These are phyloP conservation scores for Varroa destructor DNA, from an alignment of 1,140 invertebrate genomes.

Conservation along the genomic window DNA sequence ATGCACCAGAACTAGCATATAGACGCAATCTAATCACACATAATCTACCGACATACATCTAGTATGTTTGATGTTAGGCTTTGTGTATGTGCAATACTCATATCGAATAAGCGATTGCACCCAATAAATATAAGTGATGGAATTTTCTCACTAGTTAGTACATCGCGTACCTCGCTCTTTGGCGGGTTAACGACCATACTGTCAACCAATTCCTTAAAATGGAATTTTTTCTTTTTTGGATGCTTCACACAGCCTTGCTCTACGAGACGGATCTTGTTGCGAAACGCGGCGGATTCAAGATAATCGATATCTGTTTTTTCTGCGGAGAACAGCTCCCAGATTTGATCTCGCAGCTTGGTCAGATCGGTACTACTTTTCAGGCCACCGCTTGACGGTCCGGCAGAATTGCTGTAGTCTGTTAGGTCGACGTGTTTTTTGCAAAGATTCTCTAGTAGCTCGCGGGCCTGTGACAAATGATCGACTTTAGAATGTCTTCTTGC, in stretches of 20 bases:
- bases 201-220: background rate
- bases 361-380: background rate
- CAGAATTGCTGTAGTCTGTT: too few species aligned
- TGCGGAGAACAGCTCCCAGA: background rate
- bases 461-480: too few species aligned
- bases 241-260: background rate
- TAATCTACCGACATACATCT: background rate
- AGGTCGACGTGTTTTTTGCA: too few species aligned
- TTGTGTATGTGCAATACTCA: background rate
- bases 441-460: too few species aligned
- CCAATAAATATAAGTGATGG: background rate
- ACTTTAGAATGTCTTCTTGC: too few species aligned
- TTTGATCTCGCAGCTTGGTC: background rate
- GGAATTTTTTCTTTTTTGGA: background rate
- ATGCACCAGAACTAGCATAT: background rate
- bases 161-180: background rate
- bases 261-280: background rate
- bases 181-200: background rate
- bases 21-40: background rate
- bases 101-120: background rate
- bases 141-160: background rate
- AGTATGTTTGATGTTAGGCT: background rate
- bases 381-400: too few species aligned
- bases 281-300: background rate
- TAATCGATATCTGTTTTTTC: slow-evolving; percentile 6